Base-by-base conservation (phyloP, 1,140 invertebrate genomes). In the Caenorhabditis elegans region DNA sequence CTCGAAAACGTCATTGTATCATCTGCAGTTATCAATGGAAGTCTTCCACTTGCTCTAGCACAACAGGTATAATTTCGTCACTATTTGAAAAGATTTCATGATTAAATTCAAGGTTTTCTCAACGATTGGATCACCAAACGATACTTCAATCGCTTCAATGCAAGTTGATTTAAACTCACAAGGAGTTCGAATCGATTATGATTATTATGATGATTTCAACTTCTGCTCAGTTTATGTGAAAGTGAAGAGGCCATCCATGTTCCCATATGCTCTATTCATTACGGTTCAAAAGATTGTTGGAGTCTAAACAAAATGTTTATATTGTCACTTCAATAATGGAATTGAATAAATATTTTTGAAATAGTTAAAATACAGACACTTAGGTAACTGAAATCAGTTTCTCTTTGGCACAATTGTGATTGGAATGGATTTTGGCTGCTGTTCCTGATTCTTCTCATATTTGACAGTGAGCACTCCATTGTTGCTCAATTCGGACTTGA, bases 341-440 rank as follows among this genome's bases (percentile, higher is more conserved):
- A 70, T 70, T 70, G 60, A 70, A 70, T 70, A 34, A 10, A 34
- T 60, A 10, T 51, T 22, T 10, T 53, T 17, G n/a, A 60, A 31
- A 24, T 19, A 13, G 34, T 43, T 8, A 11, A 2, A 49, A 36
- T 36, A 11, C 4, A 47, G 11, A 26, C 15, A 43, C n/a, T 24
- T 55, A 28, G 26, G 15, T 43, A 43, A 43, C 15, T n/a, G n/a
- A n/a, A 28, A 39, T 46, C 26, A 47, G 75, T 84, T 84, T 48
- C 83, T 79, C 85, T 87, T 87, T 17, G 86, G 78, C 31, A 86
- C 84, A 76, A 86, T 86, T 22, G 86, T 86, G 80, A 86, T 86
- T 39, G 83, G 80, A 55, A 85, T 85, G n/a, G 79, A 77, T 53
- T 83, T 83, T 1, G 86, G 65, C 17, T 84, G 83, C 34, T 85